These are phyloP conservation scores for Penelope pileata DNA, from an alignment of 2,113 vertebrate genomes.

Conservation along the genomic window DNA sequence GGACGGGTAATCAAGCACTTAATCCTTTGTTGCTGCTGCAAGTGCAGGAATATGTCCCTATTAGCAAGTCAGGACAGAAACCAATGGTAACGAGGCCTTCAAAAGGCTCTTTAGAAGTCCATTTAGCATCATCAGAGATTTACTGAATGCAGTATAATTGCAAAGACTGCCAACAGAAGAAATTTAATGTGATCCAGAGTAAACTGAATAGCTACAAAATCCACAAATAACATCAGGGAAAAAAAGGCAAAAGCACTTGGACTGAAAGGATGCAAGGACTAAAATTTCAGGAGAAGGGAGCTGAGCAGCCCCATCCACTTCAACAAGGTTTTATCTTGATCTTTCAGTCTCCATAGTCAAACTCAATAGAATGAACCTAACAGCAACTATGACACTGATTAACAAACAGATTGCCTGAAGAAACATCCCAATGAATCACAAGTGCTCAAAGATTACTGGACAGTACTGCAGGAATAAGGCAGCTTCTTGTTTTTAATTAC, in stretches of 20 bases:
- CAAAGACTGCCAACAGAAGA: slow-evolving; percentile 15
- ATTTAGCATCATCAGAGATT: slow-evolving; percentile 39
- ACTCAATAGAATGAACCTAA: not conserved
- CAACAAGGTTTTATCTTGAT: not conserved
- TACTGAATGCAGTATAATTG: slow-evolving; percentile 36
- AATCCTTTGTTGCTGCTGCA: not conserved
- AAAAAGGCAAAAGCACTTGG: not conserved
- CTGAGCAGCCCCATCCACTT: not conserved
- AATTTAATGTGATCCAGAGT: slow-evolving; percentile 7
- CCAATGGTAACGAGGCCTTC: slow-evolving; percentile 13
- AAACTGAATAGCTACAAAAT: slow-evolving; percentile 18
- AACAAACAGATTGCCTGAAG: not conserved
- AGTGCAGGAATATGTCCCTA: not conserved
- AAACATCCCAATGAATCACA: not conserved
- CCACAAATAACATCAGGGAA: not conserved
- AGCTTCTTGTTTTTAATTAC: not conserved
- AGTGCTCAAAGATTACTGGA: not conserved
- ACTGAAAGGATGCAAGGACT: slow-evolving; percentile 4
- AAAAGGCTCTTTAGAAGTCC: slow-evolving; percentile 33
- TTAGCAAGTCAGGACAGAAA: slow-evolving; percentile 16
- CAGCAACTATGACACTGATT: not conserved
- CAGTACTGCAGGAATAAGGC: not conserved
- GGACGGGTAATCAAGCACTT: slow-evolving; percentile 29
- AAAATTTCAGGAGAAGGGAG: slow-evolving; percentile 17
- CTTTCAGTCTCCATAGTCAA: not conserved